phyloP scores from a whole-genome alignment of 2,113 vertebrate species.

The Campylomormyrus numenius region DNA sequence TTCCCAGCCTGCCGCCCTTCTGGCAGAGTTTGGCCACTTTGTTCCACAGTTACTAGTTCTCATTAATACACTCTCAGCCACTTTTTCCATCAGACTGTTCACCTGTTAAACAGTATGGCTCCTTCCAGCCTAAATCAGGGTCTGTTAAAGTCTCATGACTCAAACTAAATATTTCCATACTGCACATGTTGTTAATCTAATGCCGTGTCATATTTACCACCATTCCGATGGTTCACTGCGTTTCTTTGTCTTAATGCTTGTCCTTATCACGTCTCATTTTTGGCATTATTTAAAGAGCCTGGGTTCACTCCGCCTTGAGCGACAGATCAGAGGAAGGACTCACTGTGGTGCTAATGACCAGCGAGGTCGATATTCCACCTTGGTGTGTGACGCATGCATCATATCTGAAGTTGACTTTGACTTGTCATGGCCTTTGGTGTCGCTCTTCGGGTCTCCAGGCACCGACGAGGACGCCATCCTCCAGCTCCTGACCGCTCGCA shows the following conservation, averaged over 20 bases:
- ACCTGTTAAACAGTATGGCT: not conserved
- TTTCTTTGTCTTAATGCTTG: not conserved
- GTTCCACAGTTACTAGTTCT: not conserved
- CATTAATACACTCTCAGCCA: not conserved
- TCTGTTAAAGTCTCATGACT: not conserved
- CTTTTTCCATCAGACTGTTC: not conserved
- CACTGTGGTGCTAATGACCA: not conserved
- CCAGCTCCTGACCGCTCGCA: constrained; percentile 72
- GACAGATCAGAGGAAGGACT: not conserved
- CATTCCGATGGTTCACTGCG: not conserved
- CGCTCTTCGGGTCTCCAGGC: constrained; percentile 54
- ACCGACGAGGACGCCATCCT: constrained; percentile 83
- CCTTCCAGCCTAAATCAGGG: not conserved
- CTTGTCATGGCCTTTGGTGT: not conserved
- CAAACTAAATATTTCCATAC: not conserved
- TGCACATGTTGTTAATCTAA: not conserved
- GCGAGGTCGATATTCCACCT: not conserved
- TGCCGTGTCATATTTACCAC: not conserved
- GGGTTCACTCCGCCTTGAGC: not conserved
- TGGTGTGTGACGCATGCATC: not conserved
- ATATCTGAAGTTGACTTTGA: not conserved
- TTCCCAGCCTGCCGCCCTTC: not conserved
- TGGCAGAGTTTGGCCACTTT: not conserved
- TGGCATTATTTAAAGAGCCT: not conserved
- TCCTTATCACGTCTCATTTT: not conserved